A percentile compares a stretch with the other conserved stretches of the same genome.
Conservation (phyloP, 2,113 vertebrate species). For the Chaetops frenatus region DNA sequence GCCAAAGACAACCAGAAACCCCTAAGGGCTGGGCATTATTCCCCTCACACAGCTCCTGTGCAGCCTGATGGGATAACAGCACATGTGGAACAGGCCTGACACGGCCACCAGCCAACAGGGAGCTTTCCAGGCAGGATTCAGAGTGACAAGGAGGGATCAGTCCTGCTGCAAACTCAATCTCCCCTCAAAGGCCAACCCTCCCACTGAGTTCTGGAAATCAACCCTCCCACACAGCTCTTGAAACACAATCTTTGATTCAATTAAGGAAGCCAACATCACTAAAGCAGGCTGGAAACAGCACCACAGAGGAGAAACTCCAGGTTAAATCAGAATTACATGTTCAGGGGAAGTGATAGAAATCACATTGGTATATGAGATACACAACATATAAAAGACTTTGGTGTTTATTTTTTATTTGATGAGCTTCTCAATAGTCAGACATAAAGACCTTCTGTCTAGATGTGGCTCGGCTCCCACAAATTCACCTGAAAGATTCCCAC, state of each 20-base stretch:
- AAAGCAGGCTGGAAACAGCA: background rate
- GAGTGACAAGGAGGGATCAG: background rate
- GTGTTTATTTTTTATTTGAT: background rate
- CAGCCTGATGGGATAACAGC: background rate
- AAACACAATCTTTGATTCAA: background rate
- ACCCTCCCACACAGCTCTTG: background rate
- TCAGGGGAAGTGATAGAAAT: background rate
- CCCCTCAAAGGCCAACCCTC: background rate
- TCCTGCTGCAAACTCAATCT: background rate
- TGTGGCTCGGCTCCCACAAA: background rate
- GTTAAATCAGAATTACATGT: background rate
- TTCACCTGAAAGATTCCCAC: background rate
- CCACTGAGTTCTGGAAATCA: background rate
- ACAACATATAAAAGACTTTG: background rate
- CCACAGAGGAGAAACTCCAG: background rate
- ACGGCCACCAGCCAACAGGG: fast-evolving
- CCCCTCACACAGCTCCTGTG: background rate
- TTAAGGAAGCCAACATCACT: background rate
- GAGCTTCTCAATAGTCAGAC: background rate
- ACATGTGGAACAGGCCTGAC: background rate
- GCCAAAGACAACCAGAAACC: background rate
- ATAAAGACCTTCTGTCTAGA: background rate
- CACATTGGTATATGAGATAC: fast-evolving
- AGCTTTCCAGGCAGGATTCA: background rate
- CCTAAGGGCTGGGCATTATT: background rate